Evolutionary conservation across 2,888 invertebrate species (phyloP).

Genomic region (Brassicogethes aeneus): DNA sequence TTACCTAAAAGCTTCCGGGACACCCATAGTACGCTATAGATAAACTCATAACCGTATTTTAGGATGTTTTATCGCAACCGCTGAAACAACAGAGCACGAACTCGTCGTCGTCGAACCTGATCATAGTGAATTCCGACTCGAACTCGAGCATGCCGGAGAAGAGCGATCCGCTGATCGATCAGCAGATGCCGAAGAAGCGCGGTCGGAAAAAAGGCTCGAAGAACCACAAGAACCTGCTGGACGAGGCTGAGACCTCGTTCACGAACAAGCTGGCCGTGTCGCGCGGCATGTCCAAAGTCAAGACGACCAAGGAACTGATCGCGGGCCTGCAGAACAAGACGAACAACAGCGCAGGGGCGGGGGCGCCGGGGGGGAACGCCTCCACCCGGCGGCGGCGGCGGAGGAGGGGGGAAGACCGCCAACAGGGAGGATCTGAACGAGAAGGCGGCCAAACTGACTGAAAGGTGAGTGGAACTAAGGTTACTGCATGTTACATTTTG

Average conservation of each 20-base stretch:
- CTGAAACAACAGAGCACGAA: no score
- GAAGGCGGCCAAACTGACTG: conserved; percentile 38
- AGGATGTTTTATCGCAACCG: no score
- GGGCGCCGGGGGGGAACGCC: background rate
- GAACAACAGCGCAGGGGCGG: conserved; percentile 5
- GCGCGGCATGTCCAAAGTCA: conserved; percentile 52
- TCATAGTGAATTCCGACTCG: conserved; percentile 39
- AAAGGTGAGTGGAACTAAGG: conserved; percentile 17
- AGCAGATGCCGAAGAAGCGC: conserved; percentile 46
- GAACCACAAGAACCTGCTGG: conserved; percentile 42
- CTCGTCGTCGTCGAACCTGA: conserved; percentile 12
- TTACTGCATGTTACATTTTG: background rate
- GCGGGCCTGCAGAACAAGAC: conserved; percentile 57
- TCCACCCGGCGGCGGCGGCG: conserved; percentile 24
- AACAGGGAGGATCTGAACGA: conserved; percentile 37
- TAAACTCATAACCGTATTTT: no score
- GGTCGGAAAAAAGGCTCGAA: conserved; percentile 53
- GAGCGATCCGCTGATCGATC: conserved; percentile 33
- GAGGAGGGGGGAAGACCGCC: background rate
- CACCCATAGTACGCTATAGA: no score
- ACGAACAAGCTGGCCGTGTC: conserved; percentile 49
- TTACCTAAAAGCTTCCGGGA: no score
- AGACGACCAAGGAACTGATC: conserved; percentile 73
- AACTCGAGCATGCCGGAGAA: conserved; percentile 46
- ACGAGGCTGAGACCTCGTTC: conserved; percentile 48